Base-by-base conservation (phyloP, 2,113 vertebrate genomes). In the Aptenodytes patagonicus region DNA sequence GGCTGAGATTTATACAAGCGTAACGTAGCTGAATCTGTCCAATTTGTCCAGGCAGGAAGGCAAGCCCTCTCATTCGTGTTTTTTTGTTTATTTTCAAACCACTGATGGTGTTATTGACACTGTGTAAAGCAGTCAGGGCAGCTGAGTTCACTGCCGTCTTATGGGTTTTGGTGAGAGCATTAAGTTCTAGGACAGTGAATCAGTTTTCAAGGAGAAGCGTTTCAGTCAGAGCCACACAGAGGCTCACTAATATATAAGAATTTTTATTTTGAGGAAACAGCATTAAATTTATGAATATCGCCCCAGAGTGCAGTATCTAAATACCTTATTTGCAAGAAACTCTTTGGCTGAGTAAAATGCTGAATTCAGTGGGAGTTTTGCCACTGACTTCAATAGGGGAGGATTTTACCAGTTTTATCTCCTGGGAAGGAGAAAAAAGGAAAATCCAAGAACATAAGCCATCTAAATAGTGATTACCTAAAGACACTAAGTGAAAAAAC, bases 241-340 rank as follows among this genome's bases (percentile, higher is more conserved):
- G 20, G 31, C 34, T 95, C 49, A 54, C 69, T 69, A 84, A 87
- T 68, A 93, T 20, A n/a, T n/a, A 86, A 0, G 47, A 86, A 71
- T 75, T 92, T 93, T 95, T 81, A 92, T 93, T 95, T 92, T 83
- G 83, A 94, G 76, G 38, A 93, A 97, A 89, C n/a, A 75, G 44
- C 47, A 86, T 88, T 92, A 92, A 89, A 89, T 84, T 89, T 92
- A 68, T 92, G 36, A 93, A 92, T 92, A 93, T 89, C 83, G 91
- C 89, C 61, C 94, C 52, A 78, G 90, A 96, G 73, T 71, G 72
- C 68, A 90, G 40, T 93, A 94, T 93, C 92, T 89, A 95, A 95
- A 95, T 93, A 91, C 52, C 61, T 92, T 95, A 94, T 95, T 94
- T 93, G 72, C 64, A 95, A 95, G 36, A 95, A 97, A 91, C 38